Conservation (phyloP, 1,140 invertebrate genomes). For the Drosophila navojoa region DNA sequence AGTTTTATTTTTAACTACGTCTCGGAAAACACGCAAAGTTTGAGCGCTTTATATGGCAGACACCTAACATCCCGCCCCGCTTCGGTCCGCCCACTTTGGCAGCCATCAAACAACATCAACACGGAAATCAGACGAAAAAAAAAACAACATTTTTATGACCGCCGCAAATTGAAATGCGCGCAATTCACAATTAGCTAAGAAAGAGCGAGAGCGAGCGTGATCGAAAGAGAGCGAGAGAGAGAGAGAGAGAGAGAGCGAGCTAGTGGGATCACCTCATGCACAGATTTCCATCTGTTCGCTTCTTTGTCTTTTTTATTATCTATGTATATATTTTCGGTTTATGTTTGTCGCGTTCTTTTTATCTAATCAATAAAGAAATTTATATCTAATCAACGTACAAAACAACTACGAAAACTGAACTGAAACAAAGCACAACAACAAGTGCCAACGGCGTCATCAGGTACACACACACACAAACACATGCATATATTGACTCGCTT, state of each 20-base stretch:
- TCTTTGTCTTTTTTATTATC: slow-evolving; percentile 28
- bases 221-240: not conserved
- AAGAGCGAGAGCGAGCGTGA: not conserved
- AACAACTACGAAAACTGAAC: slow-evolving; percentile 37
- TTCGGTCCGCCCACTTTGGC: not conserved
- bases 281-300: slow-evolving; percentile 59
- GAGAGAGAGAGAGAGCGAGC: not conserved
- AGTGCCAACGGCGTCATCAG: slow-evolving; percentile 28
- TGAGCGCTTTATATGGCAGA: slow-evolving; percentile 10
- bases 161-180: slow-evolving; percentile 71
- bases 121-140: slow-evolving; percentile 38
- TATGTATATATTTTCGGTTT: slow-evolving; percentile 16
- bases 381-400: slow-evolving; percentile 77
- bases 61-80: not conserved
- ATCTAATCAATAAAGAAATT: slow-evolving; percentile 81
- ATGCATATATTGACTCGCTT: not conserved
- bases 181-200: slow-evolving; percentile 65
- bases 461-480: not conserved
- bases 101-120: slow-evolving; percentile 14
- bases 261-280: slow-evolving; percentile 42
- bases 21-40: slow-evolving; percentile 13
- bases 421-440: slow-evolving; percentile 45
- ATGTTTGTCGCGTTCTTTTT: slow-evolving; percentile 44
- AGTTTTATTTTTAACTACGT: slow-evolving; percentile 1
- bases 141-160: slow-evolving; percentile 64